Conservation (phyloP, 2,888 invertebrate genomes). For the Rhorus exstirpatorius region DNA sequence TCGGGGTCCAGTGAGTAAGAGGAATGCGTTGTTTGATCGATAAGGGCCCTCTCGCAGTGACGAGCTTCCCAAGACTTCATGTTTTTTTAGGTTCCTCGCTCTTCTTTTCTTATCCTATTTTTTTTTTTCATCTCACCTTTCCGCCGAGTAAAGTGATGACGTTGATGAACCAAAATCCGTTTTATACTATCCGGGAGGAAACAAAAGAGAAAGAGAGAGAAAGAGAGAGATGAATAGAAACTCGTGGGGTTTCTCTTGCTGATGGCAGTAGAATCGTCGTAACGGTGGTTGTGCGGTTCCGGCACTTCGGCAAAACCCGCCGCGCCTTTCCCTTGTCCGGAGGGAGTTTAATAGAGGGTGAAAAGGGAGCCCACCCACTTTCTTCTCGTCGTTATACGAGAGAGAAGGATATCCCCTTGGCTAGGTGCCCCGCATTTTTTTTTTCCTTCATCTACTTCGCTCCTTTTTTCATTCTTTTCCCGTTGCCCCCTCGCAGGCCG, state of each 20-base stretch:
- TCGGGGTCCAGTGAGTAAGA: conserved; percentile 46
- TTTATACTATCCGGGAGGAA: conserved; percentile 76
- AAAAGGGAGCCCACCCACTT: conserved; percentile 82
- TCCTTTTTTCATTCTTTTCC: conserved; percentile 50
- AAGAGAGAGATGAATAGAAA: conserved; percentile 73
- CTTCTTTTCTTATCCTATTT: conserved; percentile 66
- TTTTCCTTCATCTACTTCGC: conserved; percentile 47
- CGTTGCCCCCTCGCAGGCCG: conserved; percentile 28
- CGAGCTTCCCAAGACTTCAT: conserved; percentile 43
- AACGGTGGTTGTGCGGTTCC: conserved; percentile 67
- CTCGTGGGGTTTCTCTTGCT: conserved; percentile 67
- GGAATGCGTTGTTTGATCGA: conserved; percentile 56
- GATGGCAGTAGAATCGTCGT: conserved; percentile 54
- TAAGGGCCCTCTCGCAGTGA: conserved; percentile 53
- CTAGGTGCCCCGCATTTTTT: conserved; percentile 56
- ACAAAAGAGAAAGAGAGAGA: conserved; percentile 55
- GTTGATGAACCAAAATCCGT: conserved; percentile 70
- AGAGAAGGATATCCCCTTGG: conserved; percentile 52
- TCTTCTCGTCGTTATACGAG: conserved; percentile 64
- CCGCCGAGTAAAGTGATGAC: conserved; percentile 52
- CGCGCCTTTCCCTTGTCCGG: conserved; percentile 88
- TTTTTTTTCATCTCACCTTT: conserved; percentile 55
- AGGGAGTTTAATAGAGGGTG: conserved; percentile 86
- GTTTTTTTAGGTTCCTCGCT: conserved; percentile 36
- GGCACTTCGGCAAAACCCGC: conserved; percentile 65